phyloP scores from a whole-genome alignment of 2,888 invertebrate species.

The Amphipyra berbera region DNA sequence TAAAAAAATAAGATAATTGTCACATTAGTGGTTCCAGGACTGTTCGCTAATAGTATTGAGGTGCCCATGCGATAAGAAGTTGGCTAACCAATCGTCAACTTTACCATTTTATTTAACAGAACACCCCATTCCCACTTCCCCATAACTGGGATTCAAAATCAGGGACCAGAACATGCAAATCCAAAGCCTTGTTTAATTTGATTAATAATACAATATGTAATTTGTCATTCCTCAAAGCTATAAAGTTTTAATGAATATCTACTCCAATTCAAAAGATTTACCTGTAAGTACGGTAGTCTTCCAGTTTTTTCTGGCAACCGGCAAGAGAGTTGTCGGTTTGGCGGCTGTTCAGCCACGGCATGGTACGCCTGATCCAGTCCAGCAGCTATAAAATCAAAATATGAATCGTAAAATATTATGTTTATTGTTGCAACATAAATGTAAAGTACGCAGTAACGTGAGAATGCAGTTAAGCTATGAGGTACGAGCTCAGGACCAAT shows the following conservation, averaged over 20 bases:
- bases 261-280: conserved; percentile 41
- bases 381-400: conserved; percentile 91
- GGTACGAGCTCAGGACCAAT: too few relatives aligned
- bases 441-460: conserved; percentile 8
- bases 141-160: too few relatives aligned
- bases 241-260: not conserved
- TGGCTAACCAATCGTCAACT: too few relatives aligned
- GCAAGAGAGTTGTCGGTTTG: conserved; percentile 99
- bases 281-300: conserved; percentile 99
- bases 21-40: not conserved
- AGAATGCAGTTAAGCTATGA: not conserved
- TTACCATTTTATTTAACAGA: too few relatives aligned
- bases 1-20: not conserved
- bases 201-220: not conserved
- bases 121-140: too few relatives aligned
- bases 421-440: conserved; percentile 17
- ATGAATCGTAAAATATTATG: conserved; percentile 11
- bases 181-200: too few relatives aligned
- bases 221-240: not conserved
- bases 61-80: not conserved
- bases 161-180: too few relatives aligned
- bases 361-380: conserved; percentile 99
- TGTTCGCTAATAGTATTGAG: not conserved
- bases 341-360: conserved; percentile 99
- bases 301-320: conserved; percentile 98